These are phyloP conservation scores for Drosophila bifasciata DNA, from an alignment of 1,140 invertebrate species.

Conservation along the genomic window DNA sequence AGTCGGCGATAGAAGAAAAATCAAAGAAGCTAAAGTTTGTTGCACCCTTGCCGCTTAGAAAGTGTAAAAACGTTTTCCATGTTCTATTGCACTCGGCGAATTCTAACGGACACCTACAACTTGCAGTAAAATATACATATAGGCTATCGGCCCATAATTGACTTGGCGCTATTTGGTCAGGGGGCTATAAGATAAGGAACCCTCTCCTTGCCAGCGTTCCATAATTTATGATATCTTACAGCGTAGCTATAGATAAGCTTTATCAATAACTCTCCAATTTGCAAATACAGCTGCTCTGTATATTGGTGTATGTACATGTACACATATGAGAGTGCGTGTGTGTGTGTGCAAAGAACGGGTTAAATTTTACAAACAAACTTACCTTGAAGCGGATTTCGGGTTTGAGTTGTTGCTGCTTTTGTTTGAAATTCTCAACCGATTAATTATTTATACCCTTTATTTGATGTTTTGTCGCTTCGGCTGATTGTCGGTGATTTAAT, in stretches of 20 bases:
- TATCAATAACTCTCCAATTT: slow-evolving; percentile 3
- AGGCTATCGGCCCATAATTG: too few relatives aligned
- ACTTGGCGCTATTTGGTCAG: too few relatives aligned
- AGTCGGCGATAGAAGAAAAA: slow-evolving; percentile 55
- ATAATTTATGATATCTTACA: too few relatives aligned
- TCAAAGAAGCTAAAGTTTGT: slow-evolving; percentile 66
- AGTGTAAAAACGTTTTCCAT: slow-evolving; percentile 11
- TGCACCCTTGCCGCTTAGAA: slow-evolving; percentile 40
- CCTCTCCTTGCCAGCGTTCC: too few relatives aligned
- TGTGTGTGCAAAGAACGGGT: slow-evolving; percentile 45
- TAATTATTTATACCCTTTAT: too few relatives aligned
- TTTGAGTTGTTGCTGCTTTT: slow-evolving; percentile 33
- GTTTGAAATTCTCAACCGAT: slow-evolving; percentile 32
- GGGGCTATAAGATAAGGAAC: background rate
- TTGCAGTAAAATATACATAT: too few relatives aligned
- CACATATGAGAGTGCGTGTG: too few relatives aligned
- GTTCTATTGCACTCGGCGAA: background rate
- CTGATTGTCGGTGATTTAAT: too few relatives aligned
- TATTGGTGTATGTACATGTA: too few relatives aligned
- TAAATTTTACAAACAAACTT: slow-evolving; percentile 65
- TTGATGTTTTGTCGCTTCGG: too few relatives aligned
- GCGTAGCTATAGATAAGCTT: slow-evolving; percentile 13
- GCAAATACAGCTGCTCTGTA: too few relatives aligned
- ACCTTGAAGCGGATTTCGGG: slow-evolving; percentile 66
- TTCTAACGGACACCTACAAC: too few relatives aligned